phyloP scores from a whole-genome alignment of 2,113 vertebrate genomes.

The Pontoporia blainvillei region DNA sequence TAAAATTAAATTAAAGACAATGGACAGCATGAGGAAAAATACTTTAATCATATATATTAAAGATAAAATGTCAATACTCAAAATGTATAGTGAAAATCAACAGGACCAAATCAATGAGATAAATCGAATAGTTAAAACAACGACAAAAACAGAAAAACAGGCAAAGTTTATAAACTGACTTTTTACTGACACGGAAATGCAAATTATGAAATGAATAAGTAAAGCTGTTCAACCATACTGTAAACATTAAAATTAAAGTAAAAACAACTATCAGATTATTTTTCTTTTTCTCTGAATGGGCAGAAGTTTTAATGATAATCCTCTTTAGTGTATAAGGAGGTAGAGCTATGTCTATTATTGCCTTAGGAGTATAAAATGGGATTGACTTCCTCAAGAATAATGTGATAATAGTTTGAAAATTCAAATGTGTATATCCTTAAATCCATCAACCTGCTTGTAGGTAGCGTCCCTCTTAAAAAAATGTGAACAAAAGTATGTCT shows the following conservation, averaged over 20 bases:
- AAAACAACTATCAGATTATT: neutral
- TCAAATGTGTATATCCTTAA: neutral
- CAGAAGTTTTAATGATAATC: neutral
- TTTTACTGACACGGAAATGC: neutral
- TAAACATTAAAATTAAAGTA: neutral
- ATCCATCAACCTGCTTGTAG: neutral
- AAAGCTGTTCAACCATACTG: neutral
- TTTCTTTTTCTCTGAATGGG: neutral
- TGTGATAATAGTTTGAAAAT: neutral
- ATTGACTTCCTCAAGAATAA: neutral
- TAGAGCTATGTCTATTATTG: neutral
- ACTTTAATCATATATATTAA: neutral
- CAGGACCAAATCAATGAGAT: neutral
- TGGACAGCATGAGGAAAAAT: neutral
- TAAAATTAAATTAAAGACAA: neutral
- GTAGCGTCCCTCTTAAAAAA: neutral
- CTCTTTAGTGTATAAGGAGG: neutral
- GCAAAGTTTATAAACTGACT: neutral
- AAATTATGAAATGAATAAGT: neutral
- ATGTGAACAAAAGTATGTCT: neutral
- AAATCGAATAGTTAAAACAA: neutral
- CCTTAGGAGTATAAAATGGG: neutral
- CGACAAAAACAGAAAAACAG: neutral
- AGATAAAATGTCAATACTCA: neutral
- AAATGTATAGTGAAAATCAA: neutral